Conservation (phyloP, 2,888 invertebrate genomes). For the Netelia virgata region DNA sequence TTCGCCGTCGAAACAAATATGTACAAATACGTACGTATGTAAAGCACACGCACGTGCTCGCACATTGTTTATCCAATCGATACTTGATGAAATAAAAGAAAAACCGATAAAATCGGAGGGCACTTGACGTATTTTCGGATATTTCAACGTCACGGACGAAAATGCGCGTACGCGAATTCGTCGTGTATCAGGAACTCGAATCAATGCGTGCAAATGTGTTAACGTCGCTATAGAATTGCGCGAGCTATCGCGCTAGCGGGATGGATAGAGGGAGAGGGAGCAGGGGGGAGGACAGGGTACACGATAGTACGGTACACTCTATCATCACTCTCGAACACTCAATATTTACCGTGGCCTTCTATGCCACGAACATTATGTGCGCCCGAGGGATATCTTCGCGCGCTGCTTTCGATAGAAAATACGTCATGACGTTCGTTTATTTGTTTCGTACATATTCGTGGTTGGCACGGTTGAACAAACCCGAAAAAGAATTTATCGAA, state of each 20-base stretch:
- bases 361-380: conserved; percentile 61
- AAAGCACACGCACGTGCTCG: no score
- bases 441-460: conserved; percentile 21
- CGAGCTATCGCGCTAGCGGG: conserved; percentile 67
- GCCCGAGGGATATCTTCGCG: conserved; percentile 21
- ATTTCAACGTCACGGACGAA: conserved; percentile 16
- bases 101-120: conserved; percentile 22
- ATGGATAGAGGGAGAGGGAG: conserved; percentile 29
- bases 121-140: conserved; percentile 22
- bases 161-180: neutral
- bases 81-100: neutral
- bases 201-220: conserved; percentile 21
- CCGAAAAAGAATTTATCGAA: conserved; percentile 15
- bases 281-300: conserved; percentile 17
- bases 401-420: conserved; percentile 56
- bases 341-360: conserved; percentile 61
- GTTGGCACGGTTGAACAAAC: conserved; percentile 17
- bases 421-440: conserved; percentile 42
- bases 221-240: conserved; percentile 47
- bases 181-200: neutral
- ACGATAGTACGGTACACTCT: conserved; percentile 50
- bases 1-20: no score
- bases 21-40: no score
- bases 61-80: no score
- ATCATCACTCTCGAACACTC: conserved; percentile 51